A percentile compares a stretch with the other conserved stretches of the same genome.
These are phyloP conservation scores for Lerema accius DNA, from an alignment of 1,140 invertebrate species.

Conservation along the genomic window DNA sequence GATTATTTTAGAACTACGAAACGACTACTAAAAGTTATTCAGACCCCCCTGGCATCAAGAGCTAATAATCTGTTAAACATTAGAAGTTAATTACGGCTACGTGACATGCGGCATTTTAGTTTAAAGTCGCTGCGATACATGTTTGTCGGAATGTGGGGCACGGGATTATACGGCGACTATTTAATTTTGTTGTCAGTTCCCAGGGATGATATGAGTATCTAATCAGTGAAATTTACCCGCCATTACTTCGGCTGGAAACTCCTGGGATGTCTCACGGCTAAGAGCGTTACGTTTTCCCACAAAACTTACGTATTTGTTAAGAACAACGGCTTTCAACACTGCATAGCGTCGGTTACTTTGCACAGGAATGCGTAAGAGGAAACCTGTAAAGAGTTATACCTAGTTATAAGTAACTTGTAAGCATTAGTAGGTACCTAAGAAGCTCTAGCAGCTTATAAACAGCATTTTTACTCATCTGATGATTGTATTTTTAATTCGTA, in stretches of 20 bases:
- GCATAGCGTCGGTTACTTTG: conserved; percentile 22
- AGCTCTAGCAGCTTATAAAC: no score
- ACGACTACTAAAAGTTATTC: no score
- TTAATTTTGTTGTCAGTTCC: conserved; percentile 71
- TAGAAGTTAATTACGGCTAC: background rate
- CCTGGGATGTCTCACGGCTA: conserved; percentile 44
- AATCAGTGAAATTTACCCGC: conserved; percentile 70
- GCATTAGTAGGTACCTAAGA: no score
- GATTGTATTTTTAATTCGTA: no score
- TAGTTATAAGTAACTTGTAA: no score
- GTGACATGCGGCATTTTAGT: no score
- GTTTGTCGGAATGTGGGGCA: conserved; percentile 41
- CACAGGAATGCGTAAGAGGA: no score
- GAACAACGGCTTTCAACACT: conserved; percentile 57
- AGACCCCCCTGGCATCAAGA: no score
- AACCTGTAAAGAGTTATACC: no score
- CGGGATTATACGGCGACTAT: conserved; percentile 50
- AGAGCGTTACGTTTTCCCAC: conserved; percentile 52
- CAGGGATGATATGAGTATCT: conserved; percentile 65
- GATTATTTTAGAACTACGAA: no score
- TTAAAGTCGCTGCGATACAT: background rate
- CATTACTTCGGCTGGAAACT: conserved; percentile 59
- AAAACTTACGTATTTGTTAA: conserved; percentile 78
- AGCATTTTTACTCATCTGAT: no score
- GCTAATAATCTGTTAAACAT: background rate